Percentiles rank a stretch among this genome's conserved stretches.
Conservation (phyloP, 1,140 invertebrate species). For the Onthophagus taurus region DNA sequence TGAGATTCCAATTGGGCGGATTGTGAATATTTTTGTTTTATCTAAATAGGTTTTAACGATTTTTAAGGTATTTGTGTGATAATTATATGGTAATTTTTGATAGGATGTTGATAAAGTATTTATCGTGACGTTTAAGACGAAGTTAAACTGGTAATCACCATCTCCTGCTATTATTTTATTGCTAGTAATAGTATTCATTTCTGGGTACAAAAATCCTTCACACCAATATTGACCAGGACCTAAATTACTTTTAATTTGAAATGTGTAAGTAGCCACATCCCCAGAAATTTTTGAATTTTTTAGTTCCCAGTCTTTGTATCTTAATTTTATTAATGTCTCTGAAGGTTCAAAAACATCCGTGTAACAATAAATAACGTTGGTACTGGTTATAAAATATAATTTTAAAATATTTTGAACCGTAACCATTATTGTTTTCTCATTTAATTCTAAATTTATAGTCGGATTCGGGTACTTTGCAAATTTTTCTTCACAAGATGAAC, state of each 20-base stretch:
- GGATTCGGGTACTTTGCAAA: conserved; percentile 5
- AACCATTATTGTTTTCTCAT: conserved; percentile 1
- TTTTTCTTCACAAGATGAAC: neutral
- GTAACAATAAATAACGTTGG: conserved; percentile 22
- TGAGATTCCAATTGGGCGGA: no score
- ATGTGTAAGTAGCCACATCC: neutral
- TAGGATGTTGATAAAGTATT: no score
- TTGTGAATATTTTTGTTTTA: no score
- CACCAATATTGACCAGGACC: conserved; percentile 4
- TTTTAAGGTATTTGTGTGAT: no score
- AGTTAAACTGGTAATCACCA: neutral
- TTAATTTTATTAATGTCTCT: conserved; percentile 13
- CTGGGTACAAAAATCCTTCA: neutral
- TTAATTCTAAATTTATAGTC: neutral
- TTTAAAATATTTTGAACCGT: conserved; percentile 7
- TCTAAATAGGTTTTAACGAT: no score
- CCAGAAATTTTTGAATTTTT: neutral
- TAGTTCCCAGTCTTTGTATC: neutral
- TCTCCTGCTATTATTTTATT: neutral
- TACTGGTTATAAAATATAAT: conserved; percentile 21
- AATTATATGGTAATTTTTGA: no score
- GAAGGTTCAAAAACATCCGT: conserved; percentile 14
- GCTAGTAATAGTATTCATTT: neutral
- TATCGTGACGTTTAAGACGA: conserved; percentile 7
- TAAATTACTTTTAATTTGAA: neutral